Evolutionary conservation across 2,888 invertebrate species (phyloP).

Genomic region (Villa cingulata): DNA sequence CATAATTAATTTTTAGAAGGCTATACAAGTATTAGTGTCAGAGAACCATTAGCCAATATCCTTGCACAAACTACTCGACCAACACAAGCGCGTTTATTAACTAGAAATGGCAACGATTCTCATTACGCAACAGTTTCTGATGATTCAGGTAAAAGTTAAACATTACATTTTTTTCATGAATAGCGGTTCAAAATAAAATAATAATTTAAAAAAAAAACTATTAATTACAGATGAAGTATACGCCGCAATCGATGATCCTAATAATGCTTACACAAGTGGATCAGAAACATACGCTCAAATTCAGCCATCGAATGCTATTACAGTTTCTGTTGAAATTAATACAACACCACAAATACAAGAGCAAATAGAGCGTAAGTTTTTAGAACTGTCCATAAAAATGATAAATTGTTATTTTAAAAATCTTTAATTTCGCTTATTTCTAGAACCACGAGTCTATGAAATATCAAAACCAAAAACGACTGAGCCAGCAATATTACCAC

Average conservation of each 20-base stretch:
- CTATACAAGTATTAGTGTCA: constrained; percentile 81
- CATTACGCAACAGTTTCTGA: constrained; percentile 87
- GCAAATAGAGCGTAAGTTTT: constrained; percentile 1
- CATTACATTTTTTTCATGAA: not conserved
- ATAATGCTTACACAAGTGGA: constrained; percentile 54
- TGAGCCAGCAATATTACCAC: constrained; percentile 38
- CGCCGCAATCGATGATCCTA: constrained; percentile 75
- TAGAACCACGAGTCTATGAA: constrained; percentile 35
- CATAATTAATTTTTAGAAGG: constrained; percentile 46
- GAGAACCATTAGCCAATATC: constrained; percentile 72
- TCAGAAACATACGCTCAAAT: constrained; percentile 83
- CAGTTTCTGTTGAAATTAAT: constrained; percentile 35
- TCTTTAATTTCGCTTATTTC: not conserved
- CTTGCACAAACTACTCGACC: constrained; percentile 46
- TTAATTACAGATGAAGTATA: constrained; percentile 65
- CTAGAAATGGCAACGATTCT: constrained; percentile 40
- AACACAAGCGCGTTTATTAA: constrained; percentile 28
- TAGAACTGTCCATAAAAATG: too few species aligned
- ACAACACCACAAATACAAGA: constrained; percentile 11
- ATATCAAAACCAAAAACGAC: constrained; percentile 8
- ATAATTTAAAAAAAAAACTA: constrained; percentile 1
- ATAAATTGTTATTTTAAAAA: not conserved
- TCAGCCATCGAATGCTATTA: constrained; percentile 40
- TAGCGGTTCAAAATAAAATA: not conserved
- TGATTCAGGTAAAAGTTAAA: constrained; percentile 54